These are phyloP conservation scores for Craterocephalus amniculus DNA, from an alignment of 2,797 vertebrate species.

Conservation along the genomic window DNA sequence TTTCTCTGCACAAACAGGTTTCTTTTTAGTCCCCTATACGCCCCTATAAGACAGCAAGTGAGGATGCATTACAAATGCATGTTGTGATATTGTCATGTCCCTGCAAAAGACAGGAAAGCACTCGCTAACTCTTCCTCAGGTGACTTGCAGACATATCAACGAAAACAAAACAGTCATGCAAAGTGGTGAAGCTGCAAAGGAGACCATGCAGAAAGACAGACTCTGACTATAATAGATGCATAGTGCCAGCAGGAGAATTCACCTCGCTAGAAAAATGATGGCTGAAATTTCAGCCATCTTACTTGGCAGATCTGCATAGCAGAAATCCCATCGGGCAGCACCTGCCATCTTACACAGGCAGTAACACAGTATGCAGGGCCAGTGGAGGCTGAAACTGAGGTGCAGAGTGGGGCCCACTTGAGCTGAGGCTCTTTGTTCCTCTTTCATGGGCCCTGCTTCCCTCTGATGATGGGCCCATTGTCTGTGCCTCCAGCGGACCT, in stretches of 20 bases:
- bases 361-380: conserved; percentile 47
- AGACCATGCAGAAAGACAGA: conserved; percentile 42
- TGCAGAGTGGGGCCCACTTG: conserved; percentile 73
- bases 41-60: conserved; percentile 36
- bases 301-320: conserved; percentile 45
- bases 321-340: conserved; percentile 67
- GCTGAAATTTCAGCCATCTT: conserved; percentile 51
- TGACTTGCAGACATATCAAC: background rate
- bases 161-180: conserved; percentile 11
- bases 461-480: conserved; percentile 81
- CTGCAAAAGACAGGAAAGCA: conserved; percentile 19
- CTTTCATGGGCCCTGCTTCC: conserved; percentile 77
- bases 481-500: conserved; percentile 73
- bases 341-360: conserved; percentile 68
- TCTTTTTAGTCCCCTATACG: conserved; percentile 30
- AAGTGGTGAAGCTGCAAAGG: conserved; percentile 19
- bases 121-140: conserved; percentile 7
- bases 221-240: conserved; percentile 34
- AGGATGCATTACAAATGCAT: conserved; percentile 47
- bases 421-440: conserved; percentile 74
- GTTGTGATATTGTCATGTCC: conserved; percentile 53
- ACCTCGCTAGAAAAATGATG: conserved; percentile 49
- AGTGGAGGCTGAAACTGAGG: conserved; percentile 65
- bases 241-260: conserved; percentile 40
- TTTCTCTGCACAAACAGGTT: conserved; percentile 56